Evolutionary conservation across 2,113 vertebrate species (phyloP).

Genomic region (Suncus etruscus): DNA sequence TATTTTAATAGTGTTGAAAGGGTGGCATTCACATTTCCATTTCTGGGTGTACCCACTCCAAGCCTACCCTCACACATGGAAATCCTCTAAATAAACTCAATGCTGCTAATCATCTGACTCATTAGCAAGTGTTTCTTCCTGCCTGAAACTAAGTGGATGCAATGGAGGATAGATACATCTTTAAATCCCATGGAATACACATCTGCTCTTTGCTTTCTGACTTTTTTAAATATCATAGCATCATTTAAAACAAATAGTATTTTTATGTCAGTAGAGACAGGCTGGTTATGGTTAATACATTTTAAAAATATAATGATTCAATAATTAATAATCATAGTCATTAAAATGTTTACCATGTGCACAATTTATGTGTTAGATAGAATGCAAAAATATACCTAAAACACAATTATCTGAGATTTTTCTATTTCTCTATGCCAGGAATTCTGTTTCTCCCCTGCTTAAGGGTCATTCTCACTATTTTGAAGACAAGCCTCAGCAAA

Average conservation of each 20-base stretch:
- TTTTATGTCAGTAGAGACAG: slow-evolving; percentile 66
- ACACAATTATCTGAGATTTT: slow-evolving; percentile 25
- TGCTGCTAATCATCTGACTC: slow-evolving; percentile 77
- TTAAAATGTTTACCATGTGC: slow-evolving; percentile 58
- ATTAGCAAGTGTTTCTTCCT: slow-evolving; percentile 78
- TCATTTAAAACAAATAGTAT: slow-evolving; percentile 74
- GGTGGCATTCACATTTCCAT: slow-evolving; percentile 55
- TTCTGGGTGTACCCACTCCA: slow-evolving; percentile 65
- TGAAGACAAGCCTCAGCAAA: neutral
- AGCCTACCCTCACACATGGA: slow-evolving; percentile 58
- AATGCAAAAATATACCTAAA: slow-evolving; percentile 51
- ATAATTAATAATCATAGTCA: slow-evolving; percentile 62
- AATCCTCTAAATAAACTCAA: slow-evolving; percentile 73
- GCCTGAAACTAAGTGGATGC: slow-evolving; percentile 68
- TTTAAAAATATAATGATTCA: slow-evolving; percentile 60
- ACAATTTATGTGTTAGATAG: slow-evolving; percentile 29
- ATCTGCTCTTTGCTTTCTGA: slow-evolving; percentile 68
- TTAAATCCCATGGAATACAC: slow-evolving; percentile 68
- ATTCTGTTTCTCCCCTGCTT: neutral
- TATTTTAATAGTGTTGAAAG: slow-evolving; percentile 63
- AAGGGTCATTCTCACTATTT: slow-evolving; percentile 12
- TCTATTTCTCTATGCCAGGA: neutral
- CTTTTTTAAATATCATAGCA: slow-evolving; percentile 66
- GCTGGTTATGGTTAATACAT: slow-evolving; percentile 58
- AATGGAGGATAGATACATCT: slow-evolving; percentile 68